A percentile compares a stretch with the other conserved stretches of the same genome.
Conservation (phyloP, 2,888 invertebrate genomes). For the Mylabris sibirica region DNA sequence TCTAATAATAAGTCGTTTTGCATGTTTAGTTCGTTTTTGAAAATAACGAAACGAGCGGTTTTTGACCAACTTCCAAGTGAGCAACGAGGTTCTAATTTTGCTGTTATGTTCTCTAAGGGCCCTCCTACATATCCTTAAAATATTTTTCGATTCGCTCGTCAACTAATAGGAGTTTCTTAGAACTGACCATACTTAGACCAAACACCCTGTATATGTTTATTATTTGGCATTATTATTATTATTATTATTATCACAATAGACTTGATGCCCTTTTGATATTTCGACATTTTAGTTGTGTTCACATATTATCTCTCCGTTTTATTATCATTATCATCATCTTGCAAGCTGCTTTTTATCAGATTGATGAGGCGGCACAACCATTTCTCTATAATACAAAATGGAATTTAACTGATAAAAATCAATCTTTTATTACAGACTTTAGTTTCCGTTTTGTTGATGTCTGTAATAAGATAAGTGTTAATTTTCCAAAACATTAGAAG, state of each 20-base stretch:
- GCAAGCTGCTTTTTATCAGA: background rate
- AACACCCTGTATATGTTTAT: too few species aligned
- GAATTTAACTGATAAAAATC: background rate
- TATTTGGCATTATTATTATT: too few species aligned
- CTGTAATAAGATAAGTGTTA: background rate
- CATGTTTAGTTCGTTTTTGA: too few species aligned
- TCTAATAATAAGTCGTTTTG: too few species aligned
- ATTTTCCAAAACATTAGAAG: background rate
- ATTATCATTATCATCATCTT: background rate
- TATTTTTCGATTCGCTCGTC: too few species aligned
- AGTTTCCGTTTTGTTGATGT: background rate
- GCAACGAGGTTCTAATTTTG: too few species aligned
- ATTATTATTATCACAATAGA: background rate
- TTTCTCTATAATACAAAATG: background rate
- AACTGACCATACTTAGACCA: too few species aligned
- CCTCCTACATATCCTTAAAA: too few species aligned
- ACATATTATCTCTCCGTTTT: background rate
- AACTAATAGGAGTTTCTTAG: too few species aligned
- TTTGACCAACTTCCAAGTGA: too few species aligned
- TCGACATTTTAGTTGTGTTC: background rate
- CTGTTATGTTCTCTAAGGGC: too few species aligned
- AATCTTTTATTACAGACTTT: background rate
- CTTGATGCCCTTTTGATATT: conserved; percentile 2
- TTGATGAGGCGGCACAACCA: background rate
- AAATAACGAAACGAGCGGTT: too few species aligned